Conservation (phyloP, 2,888 invertebrate genomes). For the Orthonevra nobilis region DNA sequence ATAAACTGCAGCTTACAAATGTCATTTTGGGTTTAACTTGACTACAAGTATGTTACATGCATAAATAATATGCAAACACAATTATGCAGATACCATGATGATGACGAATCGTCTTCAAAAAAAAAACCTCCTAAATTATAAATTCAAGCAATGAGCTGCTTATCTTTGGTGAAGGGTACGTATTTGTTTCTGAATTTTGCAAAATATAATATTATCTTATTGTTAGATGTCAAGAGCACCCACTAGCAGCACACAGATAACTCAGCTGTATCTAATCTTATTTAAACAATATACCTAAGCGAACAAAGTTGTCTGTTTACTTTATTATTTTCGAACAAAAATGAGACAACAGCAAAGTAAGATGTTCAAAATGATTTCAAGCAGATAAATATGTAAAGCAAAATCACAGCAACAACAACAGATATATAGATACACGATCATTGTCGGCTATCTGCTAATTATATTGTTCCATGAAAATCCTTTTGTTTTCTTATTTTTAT, state of each 20-base stretch:
- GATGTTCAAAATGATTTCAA: constrained; percentile 32
- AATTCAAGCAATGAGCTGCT: no score
- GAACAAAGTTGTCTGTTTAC: constrained; percentile 49
- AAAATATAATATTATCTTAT: neutral
- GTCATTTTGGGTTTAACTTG: no score
- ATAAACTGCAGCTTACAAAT: no score
- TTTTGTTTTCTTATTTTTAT: constrained; percentile 22
- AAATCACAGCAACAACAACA: constrained; percentile 9
- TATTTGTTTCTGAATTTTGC: constrained; percentile 5
- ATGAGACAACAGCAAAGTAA: constrained; percentile 6
- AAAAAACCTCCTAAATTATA: no score
- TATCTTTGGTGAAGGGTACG: constrained; percentile 17
- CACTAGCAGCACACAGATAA: constrained; percentile 15
- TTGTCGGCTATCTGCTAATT: constrained; percentile 51
- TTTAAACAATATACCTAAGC: constrained; percentile 29
- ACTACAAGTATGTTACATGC: no score
- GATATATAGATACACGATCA: constrained; percentile 35
- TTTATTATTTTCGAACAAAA: constrained; percentile 25
- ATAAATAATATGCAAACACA: no score
- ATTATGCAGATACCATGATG: no score
- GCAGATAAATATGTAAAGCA: constrained; percentile 17
- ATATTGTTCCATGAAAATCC: constrained; percentile 38
- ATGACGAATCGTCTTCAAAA: no score
- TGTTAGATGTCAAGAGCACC: constrained; percentile 23
- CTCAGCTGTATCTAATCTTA: constrained; percentile 39